Percentiles rank a stretch among this genome's conserved stretches.
phyloP scores from a whole-genome alignment of 2,113 vertebrate species.

The Chlorodrepanis virens region DNA sequence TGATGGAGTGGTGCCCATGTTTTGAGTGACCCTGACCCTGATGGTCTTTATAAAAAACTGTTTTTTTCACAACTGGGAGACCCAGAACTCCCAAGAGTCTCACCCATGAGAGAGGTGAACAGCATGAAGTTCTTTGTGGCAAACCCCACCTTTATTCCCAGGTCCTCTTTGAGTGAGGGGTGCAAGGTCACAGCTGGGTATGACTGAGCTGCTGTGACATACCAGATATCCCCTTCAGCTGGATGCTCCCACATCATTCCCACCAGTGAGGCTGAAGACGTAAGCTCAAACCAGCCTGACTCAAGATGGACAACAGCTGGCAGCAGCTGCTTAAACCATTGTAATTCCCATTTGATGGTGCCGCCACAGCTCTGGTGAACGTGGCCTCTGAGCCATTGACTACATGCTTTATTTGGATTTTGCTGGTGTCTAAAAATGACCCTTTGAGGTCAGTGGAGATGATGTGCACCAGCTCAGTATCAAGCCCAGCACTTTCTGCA shows the following conservation, averaged over 20 bases:
- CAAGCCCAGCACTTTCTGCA: background rate
- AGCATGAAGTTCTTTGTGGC: background rate
- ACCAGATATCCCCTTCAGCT: background rate
- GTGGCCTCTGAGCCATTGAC: background rate
- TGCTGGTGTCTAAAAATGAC: background rate
- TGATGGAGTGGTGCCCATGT: fast-evolving
- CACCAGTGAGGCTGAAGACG: fast-evolving
- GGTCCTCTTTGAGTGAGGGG: background rate
- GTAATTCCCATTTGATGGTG: background rate
- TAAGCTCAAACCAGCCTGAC: background rate
- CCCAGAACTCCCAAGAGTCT: background rate
- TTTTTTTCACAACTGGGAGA: background rate
- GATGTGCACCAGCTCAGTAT: background rate
- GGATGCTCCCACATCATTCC: background rate
- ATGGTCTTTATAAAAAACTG: background rate
- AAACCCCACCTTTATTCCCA: background rate
- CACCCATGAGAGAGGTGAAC: background rate
- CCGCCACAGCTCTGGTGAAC: background rate
- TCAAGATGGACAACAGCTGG: background rate
- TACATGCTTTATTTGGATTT: background rate
- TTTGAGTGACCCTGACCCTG: background rate
- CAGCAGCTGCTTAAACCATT: background rate
- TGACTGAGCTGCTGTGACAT: background rate
- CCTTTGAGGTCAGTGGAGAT: background rate
- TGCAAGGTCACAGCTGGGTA: background rate